These are phyloP conservation scores for Osmerus mordax DNA, from an alignment of 2,113 vertebrate species.

Conservation along the genomic window DNA sequence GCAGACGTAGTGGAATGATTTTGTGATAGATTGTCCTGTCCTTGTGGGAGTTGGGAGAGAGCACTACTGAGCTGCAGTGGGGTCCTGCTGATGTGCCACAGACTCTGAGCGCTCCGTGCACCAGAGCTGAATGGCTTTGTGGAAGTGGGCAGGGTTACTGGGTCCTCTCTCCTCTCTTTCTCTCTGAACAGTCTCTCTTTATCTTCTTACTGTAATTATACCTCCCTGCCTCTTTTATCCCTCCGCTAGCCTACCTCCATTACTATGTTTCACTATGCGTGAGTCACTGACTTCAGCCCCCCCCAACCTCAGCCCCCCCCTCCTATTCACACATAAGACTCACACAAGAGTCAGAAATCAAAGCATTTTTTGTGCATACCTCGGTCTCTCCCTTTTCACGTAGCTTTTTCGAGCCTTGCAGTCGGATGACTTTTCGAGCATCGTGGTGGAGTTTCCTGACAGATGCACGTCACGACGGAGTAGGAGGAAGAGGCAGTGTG, in stretches of 20 bases:
- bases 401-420: constrained; percentile 1
- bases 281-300: constrained; percentile 51
- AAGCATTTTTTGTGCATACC: constrained; percentile 19
- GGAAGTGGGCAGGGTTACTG: constrained; percentile 70
- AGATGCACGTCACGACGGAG: constrained; percentile 61
- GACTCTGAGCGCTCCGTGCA: constrained; percentile 38
- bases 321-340: constrained; percentile 1
- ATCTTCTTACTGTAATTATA: constrained; percentile 71
- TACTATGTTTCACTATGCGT: constrained; percentile 70
- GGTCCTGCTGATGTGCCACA: constrained; percentile 33
- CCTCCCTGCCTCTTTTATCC: constrained; percentile 66
- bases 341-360: constrained; percentile 16
- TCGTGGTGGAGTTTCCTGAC: constrained; percentile 61
- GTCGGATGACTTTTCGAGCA: constrained; percentile 17
- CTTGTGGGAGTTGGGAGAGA: constrained; percentile 15
- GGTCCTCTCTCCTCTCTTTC: constrained; percentile 51
- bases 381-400: constrained; percentile 15
- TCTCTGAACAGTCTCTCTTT: constrained; percentile 48
- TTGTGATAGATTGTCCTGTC: background rate
- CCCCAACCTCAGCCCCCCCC: background rate
- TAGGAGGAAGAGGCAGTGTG: constrained; percentile 58
- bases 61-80: constrained; percentile 4
- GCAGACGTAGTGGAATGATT: background rate
- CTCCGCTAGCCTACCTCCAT: constrained; percentile 57
- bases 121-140: constrained; percentile 59